Evolutionary conservation across 2,797 vertebrate species (phyloP).

Genomic region (Sebastes iracundus): DNA sequence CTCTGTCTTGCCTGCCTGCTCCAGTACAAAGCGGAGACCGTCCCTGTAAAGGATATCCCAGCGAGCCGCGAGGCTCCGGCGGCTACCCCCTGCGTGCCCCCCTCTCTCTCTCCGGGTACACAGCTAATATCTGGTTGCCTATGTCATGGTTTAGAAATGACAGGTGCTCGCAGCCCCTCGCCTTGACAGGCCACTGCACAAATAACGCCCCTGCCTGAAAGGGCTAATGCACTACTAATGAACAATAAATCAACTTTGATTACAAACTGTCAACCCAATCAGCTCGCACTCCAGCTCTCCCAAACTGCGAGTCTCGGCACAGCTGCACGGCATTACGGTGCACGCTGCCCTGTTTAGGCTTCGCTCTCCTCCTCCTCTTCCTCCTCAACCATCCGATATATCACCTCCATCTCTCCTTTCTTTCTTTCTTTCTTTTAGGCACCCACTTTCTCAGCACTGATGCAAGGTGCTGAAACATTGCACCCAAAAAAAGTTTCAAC

Average conservation of each 20-base stretch:
- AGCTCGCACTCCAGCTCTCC: slow-evolving; percentile 89
- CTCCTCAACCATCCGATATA: slow-evolving; percentile 27
- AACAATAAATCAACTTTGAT: slow-evolving; percentile 99
- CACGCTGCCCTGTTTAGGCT: slow-evolving; percentile 79
- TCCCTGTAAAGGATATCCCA: slow-evolving; percentile 77
- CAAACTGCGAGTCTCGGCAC: slow-evolving; percentile 80
- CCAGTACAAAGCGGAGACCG: slow-evolving; percentile 62
- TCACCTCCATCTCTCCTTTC: slow-evolving; percentile 6
- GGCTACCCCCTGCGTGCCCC: slow-evolving; percentile 52
- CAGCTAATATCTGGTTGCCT: slow-evolving; percentile 87
- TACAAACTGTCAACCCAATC: slow-evolving; percentile 98
- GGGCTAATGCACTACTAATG: slow-evolving; percentile 99
- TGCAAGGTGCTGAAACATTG: slow-evolving; percentile 46
- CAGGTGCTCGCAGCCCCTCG: slow-evolving; percentile 93
- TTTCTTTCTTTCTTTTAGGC: neutral
- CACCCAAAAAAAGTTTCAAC: slow-evolving; percentile 3
- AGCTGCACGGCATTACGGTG: slow-evolving; percentile 81
- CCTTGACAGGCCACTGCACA: slow-evolving; percentile 95
- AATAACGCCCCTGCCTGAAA: slow-evolving; percentile 94
- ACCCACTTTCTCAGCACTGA: slow-evolving; percentile 28
- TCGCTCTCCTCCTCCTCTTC: slow-evolving; percentile 61
- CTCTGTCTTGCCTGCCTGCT: slow-evolving; percentile 56
- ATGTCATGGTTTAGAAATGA: slow-evolving; percentile 92
- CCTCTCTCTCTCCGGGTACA: slow-evolving; percentile 62
- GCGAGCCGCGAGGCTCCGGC: slow-evolving; percentile 57